A percentile compares a stretch with the other conserved stretches of the same genome.
phyloP scores from a whole-genome alignment of 2,113 vertebrate species.

The Myotis yumanensis region DNA sequence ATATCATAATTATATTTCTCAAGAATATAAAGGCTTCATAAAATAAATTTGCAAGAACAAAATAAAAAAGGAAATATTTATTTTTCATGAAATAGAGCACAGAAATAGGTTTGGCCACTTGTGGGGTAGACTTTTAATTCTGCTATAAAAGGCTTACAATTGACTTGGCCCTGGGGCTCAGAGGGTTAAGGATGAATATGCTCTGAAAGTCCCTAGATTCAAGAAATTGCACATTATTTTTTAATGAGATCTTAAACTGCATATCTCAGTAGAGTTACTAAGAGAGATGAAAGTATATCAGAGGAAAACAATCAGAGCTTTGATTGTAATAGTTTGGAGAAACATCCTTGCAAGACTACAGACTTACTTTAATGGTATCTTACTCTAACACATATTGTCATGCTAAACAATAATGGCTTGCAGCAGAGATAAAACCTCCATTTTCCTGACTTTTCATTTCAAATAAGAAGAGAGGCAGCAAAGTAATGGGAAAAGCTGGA shows the following conservation, averaged over 20 bases:
- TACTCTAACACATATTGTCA: background rate
- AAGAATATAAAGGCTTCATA: background rate
- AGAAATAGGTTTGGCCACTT: background rate
- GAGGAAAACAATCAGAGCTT: background rate
- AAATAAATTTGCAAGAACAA: constrained; percentile 15
- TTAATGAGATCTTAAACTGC: background rate
- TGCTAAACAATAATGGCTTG: background rate
- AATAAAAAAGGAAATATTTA: background rate
- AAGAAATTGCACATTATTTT: constrained; percentile 5
- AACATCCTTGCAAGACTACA: background rate
- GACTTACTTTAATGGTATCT: background rate
- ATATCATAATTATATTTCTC: background rate
- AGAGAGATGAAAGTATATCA: background rate
- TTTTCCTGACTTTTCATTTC: background rate
- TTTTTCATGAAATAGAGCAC: background rate
- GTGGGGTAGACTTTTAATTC: background rate
- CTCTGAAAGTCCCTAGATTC: background rate
- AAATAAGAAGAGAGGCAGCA: background rate
- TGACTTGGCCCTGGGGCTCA: background rate
- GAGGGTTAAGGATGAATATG: background rate
- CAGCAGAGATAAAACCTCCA: background rate
- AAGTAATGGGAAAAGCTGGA: background rate
- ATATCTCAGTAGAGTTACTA: constrained; percentile 18
- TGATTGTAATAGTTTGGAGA: background rate
- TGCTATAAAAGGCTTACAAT: background rate